Conservation (phyloP, 2,888 invertebrate species). For the Pterobdella sp. region DNA sequence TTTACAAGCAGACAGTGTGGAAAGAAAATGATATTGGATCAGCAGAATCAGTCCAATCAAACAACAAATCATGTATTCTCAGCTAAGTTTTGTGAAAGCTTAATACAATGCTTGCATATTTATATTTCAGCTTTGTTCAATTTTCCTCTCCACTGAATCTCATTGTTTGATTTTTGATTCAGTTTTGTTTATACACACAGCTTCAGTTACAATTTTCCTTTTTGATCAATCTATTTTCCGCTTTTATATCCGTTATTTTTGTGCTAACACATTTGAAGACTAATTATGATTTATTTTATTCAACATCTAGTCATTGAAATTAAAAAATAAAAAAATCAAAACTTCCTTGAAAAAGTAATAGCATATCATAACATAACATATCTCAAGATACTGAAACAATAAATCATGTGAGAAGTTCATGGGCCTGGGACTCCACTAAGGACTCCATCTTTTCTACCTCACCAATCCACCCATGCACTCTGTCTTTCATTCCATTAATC, state of each 20-base stretch:
- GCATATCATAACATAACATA: neutral
- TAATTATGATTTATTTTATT: neutral
- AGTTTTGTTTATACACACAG: neutral
- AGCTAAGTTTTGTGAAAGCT: no score
- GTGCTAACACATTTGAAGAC: neutral
- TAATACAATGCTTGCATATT: no score
- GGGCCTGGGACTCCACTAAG: conserved; percentile 66
- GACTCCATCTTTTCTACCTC: conserved; percentile 68
- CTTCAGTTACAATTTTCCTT: neutral
- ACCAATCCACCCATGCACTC: conserved; percentile 66
- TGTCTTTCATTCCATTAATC: conserved; percentile 58
- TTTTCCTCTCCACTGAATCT: neutral
- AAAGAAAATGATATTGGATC: conserved; percentile 21
- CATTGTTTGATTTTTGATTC: neutral
- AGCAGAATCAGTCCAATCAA: neutral
- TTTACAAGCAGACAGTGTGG: conserved; percentile 29
- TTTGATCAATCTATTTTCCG: neutral
- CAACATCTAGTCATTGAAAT: neutral
- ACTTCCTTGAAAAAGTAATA: neutral
- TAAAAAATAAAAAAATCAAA: neutral
- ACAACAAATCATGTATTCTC: neutral
- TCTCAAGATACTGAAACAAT: no score
- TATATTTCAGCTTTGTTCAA: neutral
- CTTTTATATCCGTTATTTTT: neutral
- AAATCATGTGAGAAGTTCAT: conserved; percentile 64